Evolutionary conservation across 1,140 invertebrate genomes (phyloP).

Genomic region (Heliconius melpomene): DNA sequence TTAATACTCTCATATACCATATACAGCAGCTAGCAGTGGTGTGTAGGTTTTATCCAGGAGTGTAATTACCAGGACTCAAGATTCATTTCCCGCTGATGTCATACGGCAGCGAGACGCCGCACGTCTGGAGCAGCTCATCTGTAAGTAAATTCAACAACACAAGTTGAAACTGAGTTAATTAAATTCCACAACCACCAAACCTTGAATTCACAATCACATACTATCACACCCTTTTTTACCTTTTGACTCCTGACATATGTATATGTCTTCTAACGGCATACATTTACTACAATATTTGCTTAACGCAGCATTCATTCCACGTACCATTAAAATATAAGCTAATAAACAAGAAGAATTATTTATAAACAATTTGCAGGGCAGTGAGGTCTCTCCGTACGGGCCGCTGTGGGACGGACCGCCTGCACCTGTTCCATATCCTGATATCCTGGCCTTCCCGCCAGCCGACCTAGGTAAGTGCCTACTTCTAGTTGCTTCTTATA

Average conservation of each 20-base stretch:
- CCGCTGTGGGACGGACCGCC: constrained; percentile 75
- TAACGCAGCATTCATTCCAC: no score
- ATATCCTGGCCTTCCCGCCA: constrained; percentile 75
- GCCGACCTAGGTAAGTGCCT: constrained; percentile 65
- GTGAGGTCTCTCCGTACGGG: constrained; percentile 76
- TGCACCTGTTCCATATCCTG: constrained; percentile 70
- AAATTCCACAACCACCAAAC: no score
- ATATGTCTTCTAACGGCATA: no score
- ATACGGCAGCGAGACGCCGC: constrained; percentile 77
- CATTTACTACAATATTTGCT: no score
- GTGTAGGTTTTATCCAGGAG: constrained; percentile 48
- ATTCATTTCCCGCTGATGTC: constrained; percentile 81
- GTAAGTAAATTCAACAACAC: constrained; percentile 44
- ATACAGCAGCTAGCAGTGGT: neutral
- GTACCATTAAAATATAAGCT: neutral
- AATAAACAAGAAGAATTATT: neutral
- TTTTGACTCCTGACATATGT: no score
- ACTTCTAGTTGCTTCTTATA: no score
- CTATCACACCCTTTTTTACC: no score
- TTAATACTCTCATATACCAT: neutral
- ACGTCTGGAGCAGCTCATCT: constrained; percentile 75
- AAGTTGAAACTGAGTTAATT: no score
- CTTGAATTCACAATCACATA: no score
- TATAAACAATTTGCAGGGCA: constrained; percentile 50
- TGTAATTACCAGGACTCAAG: constrained; percentile 68